Base-by-base conservation (phyloP, 2,888 invertebrate genomes). In the Pheosia gnoma region DNA sequence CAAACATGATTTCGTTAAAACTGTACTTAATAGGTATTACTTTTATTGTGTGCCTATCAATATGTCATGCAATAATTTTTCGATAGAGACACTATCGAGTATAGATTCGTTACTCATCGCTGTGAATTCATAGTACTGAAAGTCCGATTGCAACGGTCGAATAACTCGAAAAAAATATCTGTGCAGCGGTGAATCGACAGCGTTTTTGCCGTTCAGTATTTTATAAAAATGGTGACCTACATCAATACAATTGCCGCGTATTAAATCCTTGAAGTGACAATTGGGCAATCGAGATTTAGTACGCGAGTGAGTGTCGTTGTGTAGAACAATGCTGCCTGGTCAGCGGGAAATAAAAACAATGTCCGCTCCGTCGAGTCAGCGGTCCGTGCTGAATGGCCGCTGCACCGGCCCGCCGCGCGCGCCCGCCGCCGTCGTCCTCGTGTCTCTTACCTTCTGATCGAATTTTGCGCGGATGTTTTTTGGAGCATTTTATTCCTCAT, bases 221-320 rank as follows among this genome's bases (percentile, higher is more conserved):
- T 45, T 58, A 58, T 41, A 57, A 62, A 55, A 67, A 59, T 66
- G 59, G 58, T 74, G 72, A 67, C 74, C 74, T 65, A 71, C 58
- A 63, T 70, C 41, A 25, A 55, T 43, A 56, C 60, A 61, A 65
- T 63, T 59, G 61, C 61, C 57, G 57, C 45, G 60, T 37, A 60
- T 60, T 61, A 45, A 53, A 61, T 68, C 74, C 68, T 68, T 67
- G 72, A 74, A 57, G 55, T 45, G 59, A 62, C 63, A 57, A 61
- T 59, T 47, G 59, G 37, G 57, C 57, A 36, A 45, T 45, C 45
- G 57, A 45, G 43, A 11, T 54, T 4, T 45, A 5, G 36, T n/a
- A 9, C 36, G 10, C 45, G 25, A 57, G 45, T 36, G 45, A 57
- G 57, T 57, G 43, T 54, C 13, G 57, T 10, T n/a, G 41, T 41